Conservation (phyloP, 2,888 invertebrate species). For the Protonemura montana region DNA sequence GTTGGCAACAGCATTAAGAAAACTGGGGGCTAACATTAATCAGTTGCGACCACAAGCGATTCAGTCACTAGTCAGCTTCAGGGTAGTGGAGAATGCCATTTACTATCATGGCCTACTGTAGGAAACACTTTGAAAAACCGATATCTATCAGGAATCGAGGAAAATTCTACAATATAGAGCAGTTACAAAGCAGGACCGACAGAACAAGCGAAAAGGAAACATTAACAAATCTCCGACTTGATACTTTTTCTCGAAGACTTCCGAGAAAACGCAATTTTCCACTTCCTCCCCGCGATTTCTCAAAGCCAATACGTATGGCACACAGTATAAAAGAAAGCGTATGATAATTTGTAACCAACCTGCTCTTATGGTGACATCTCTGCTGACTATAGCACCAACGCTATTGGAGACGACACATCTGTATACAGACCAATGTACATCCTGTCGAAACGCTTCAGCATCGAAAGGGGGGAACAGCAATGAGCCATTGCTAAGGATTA, state of each 20-base stretch:
- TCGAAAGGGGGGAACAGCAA: slow-evolving; percentile 65
- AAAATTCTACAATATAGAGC: background rate
- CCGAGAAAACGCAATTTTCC: background rate
- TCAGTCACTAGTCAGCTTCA: background rate
- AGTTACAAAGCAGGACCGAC: background rate
- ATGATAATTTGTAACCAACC: slow-evolving; percentile 55
- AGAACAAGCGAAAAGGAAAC: background rate
- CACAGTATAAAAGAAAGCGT: background rate
- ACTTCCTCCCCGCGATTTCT: background rate
- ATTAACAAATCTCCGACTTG: background rate
- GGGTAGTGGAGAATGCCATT: background rate
- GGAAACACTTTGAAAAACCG: background rate
- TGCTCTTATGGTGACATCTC: slow-evolving; percentile 64
- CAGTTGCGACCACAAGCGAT: background rate
- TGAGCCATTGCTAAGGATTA: slow-evolving; percentile 64
- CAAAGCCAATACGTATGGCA: too few relatives aligned
- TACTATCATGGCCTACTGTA: background rate
- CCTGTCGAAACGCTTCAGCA: slow-evolving; percentile 66
- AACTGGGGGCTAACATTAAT: background rate
- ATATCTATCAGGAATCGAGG: background rate
- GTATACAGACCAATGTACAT: slow-evolving; percentile 66
- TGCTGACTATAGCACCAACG: slow-evolving; percentile 63
- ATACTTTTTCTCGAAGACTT: background rate
- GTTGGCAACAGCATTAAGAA: slow-evolving; percentile 12
- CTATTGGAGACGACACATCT: slow-evolving; percentile 63